Base-by-base conservation (phyloP, 2,888 invertebrate species). In the Cryptus armator region DNA sequence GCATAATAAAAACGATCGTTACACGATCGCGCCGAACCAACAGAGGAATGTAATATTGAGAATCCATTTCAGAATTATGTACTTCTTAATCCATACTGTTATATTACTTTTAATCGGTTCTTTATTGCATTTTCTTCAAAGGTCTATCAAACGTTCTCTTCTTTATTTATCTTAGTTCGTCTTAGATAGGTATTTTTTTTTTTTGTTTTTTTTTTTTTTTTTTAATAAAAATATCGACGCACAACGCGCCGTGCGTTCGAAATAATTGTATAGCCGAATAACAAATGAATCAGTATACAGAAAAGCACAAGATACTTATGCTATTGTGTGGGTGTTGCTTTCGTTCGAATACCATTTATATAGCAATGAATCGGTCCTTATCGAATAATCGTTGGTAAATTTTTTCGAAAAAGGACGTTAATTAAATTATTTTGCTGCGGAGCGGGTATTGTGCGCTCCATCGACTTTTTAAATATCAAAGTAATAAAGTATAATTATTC, bases 281-380 rank as follows among this genome's bases (percentile, higher is more conserved):
- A 82, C 19, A n/a, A 85, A 85, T 81, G 75, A 71, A 81, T 85
- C 85, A 85, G 85, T 85, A 85, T 85, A 59, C 78, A 81, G 48
- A 82, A 66, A 79, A 62, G 85, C 85, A 85, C 85, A 85, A 85
- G 70, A 75, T 81, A 85, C 81, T 85, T 85, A 85, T 71, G 66
- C 78, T 59, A 85, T 14, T 70, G 66, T 81, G 64, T 81, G 75
- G 56, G 43, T 79, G 66, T 82, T 82, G 68, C 85, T 79, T 82
- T 74, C 68, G 46, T 76, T 83, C 24, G 56, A 71, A 12, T 74
- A 74, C 62, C 67, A 44, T 43, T 64, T n/a, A 66, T 44, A 66
- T 43, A 67, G 46, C 24, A 62, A 62, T 62, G 29, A 62, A 32
- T 29, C 29, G 32, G 62, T 62, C 62, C 62, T 29, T 14, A 32